Percentiles rank a stretch among this genome's conserved stretches.
Conservation (phyloP, 2,797 vertebrate genomes). For the Orestias chungarensis region DNA sequence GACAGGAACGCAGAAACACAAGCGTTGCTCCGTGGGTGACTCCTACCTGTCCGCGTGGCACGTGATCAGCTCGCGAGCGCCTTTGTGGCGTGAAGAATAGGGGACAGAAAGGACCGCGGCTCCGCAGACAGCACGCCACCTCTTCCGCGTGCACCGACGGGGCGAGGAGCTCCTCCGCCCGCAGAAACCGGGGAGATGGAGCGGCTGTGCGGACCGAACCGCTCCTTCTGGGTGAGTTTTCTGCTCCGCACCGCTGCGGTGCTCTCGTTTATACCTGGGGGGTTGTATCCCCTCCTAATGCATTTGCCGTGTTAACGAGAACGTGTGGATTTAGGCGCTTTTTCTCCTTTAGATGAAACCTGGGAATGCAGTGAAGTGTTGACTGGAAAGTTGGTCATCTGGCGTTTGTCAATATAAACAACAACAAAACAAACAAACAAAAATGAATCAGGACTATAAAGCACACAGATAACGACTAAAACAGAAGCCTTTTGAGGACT, state of each 20-base stretch:
- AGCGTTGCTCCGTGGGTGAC: not conserved
- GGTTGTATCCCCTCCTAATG: not conserved
- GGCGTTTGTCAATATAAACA: not conserved
- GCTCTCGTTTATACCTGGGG: too few relatives aligned
- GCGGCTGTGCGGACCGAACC: slow-evolving; percentile 73
- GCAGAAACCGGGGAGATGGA: slow-evolving; percentile 72
- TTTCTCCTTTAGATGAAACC: not conserved
- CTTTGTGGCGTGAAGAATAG: slow-evolving; percentile 5
- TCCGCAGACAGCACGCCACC: not conserved
- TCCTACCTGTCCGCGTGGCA: slow-evolving; percentile 31
- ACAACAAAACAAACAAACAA: too few relatives aligned
- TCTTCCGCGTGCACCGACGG: not conserved
- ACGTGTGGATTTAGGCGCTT: not conserved
- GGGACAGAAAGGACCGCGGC: slow-evolving; percentile 7
- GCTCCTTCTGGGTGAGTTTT: slow-evolving; percentile 79
- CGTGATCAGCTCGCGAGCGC: slow-evolving; percentile 38
- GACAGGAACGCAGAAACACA: slow-evolving; percentile 4
- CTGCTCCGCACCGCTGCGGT: not conserved
- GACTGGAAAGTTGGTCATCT: not conserved
- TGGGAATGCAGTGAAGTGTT: not conserved
- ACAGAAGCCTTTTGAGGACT: not conserved
- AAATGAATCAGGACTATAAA: too few relatives aligned
- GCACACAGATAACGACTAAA: not conserved
- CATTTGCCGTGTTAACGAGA: not conserved
- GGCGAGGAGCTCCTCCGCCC: slow-evolving; percentile 33